A percentile compares a stretch with the other conserved stretches of the same genome.
Evolutionary conservation across 2,797 vertebrate genomes (phyloP).

Genomic region (Carapus acus): DNA sequence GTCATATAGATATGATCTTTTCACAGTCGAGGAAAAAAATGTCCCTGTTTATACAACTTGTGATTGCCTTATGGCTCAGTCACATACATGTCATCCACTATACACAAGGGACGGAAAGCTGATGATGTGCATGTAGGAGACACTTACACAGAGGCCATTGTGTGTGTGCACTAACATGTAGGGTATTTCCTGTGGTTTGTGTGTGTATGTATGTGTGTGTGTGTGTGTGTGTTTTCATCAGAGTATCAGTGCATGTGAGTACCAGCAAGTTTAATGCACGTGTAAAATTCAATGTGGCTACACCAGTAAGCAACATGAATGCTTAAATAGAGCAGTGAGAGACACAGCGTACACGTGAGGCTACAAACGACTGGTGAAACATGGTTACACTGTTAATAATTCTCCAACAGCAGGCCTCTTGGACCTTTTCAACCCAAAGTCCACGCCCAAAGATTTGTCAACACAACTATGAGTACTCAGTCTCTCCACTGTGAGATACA

Average conservation of each 20-base stretch:
- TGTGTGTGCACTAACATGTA: slow-evolving; percentile 43
- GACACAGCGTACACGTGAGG: slow-evolving; percentile 90
- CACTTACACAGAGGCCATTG: slow-evolving; percentile 82
- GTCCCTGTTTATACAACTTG: slow-evolving; percentile 79
- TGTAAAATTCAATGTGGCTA: slow-evolving; percentile 64
- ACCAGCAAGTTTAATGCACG: slow-evolving; percentile 46
- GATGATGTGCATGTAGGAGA: slow-evolving; percentile 79
- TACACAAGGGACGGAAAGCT: slow-evolving; percentile 77
- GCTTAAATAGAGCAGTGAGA: slow-evolving; percentile 89
- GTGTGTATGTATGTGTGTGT: slow-evolving; percentile 35
- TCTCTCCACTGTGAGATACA: slow-evolving; percentile 51
- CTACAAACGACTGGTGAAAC: slow-evolving; percentile 86
- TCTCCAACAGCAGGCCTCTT: slow-evolving; percentile 49
- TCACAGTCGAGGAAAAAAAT: slow-evolving; percentile 80
- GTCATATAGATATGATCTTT: slow-evolving; percentile 73
- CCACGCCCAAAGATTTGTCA: slow-evolving; percentile 34
- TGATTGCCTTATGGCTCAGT: slow-evolving; percentile 71
- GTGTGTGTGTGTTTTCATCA: slow-evolving; percentile 30
- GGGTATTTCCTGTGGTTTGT: no score
- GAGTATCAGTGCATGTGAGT: slow-evolving; percentile 38
- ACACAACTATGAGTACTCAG: slow-evolving; percentile 45
- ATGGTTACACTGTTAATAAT: slow-evolving; percentile 73
- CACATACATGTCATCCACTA: slow-evolving; percentile 74
- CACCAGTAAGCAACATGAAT: slow-evolving; percentile 86
- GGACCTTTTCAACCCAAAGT: slow-evolving; percentile 31